phyloP scores from a whole-genome alignment of 2,888 invertebrate species.

The Pecten maximus region DNA sequence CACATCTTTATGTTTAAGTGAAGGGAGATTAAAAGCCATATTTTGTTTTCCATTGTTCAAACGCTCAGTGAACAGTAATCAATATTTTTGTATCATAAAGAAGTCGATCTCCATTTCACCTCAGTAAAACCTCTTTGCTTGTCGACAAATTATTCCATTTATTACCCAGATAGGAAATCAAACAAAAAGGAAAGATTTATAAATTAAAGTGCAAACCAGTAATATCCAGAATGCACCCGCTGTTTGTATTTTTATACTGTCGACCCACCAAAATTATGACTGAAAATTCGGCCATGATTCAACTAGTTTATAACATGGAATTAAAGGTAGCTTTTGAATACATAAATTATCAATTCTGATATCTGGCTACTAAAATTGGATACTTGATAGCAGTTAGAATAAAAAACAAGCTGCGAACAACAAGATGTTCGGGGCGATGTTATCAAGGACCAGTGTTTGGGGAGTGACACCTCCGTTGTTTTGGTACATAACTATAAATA shows the following conservation, averaged over 20 bases:
- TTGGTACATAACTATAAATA: constrained; percentile 33
- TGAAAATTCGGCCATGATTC: neutral
- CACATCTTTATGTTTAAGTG: neutral
- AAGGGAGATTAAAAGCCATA: too few relatives aligned
- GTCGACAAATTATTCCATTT: neutral
- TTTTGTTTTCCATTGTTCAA: neutral
- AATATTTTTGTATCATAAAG: neutral
- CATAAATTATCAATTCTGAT: constrained; percentile 23
- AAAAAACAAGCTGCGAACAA: neutral
- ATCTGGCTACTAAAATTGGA: constrained; percentile 11
- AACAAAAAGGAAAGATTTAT: neutral
- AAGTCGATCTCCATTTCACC: neutral
- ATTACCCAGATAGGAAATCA: neutral
- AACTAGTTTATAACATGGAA: neutral
- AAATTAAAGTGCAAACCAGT: neutral
- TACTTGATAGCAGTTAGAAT: constrained; percentile 20
- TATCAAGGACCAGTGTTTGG: neutral
- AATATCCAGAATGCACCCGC: neutral
- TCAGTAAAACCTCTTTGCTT: neutral
- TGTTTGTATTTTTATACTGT: neutral
- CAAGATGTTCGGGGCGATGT: neutral
- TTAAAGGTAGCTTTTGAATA: constrained; percentile 17
- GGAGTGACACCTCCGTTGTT: neutral
- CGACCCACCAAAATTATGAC: neutral
- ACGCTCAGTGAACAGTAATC: neutral